A percentile compares a stretch with the other conserved stretches of the same genome.
These are phyloP conservation scores for Bugulina stolonifera DNA, from an alignment of 2,888 invertebrate genomes.

Conservation along the genomic window DNA sequence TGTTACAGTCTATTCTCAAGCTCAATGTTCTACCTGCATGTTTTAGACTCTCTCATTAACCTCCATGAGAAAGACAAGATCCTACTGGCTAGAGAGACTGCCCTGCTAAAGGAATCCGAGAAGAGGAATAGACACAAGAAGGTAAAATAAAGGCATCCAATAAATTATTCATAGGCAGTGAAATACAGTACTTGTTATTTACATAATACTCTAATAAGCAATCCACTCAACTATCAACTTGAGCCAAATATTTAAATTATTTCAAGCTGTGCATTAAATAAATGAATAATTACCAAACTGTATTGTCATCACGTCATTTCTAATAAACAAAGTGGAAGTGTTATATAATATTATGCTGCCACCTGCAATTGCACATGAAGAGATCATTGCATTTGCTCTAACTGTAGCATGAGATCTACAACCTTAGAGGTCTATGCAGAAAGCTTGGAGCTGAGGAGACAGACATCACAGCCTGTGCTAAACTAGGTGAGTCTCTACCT, in stretches of 20 bases:
- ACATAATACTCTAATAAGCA: background rate
- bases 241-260: background rate
- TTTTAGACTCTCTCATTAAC: conserved; percentile 24
- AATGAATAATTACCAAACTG: too few relatives aligned
- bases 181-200: background rate
- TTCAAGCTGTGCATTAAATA: too few relatives aligned
- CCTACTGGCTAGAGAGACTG: conserved; percentile 15
- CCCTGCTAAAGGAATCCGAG: background rate
- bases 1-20: too few relatives aligned
- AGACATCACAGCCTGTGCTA: conserved; percentile 13
- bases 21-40: too few relatives aligned
- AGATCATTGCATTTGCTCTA: too few relatives aligned
- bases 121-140: conserved; percentile 21
- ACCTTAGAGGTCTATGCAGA: conserved; percentile 22
- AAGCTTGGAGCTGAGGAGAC: conserved; percentile 23
- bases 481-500: background rate
- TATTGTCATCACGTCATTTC: too few relatives aligned
- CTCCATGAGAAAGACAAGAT: conserved; percentile 22
- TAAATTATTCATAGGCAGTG: too few relatives aligned
- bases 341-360: too few relatives aligned
- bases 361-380: too few relatives aligned
- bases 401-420: conserved; percentile 20
- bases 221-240: background rate
- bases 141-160: too few relatives aligned
- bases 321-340: too few relatives aligned